Percentiles rank a stretch among this genome's conserved stretches.
Conservation (phyloP, 2,888 invertebrate genomes). For the Heliconius erato region DNA sequence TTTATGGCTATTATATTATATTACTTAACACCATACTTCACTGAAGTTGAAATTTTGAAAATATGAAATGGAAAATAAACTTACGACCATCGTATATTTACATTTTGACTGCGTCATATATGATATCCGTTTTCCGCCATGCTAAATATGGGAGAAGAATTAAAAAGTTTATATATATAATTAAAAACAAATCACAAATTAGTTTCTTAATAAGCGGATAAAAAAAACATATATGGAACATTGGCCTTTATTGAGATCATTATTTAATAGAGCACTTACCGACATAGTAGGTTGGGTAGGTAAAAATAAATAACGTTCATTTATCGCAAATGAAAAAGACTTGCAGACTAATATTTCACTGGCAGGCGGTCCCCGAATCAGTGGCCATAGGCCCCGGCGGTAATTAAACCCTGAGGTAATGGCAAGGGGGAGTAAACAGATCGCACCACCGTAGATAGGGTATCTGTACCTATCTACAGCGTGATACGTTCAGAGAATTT, state of each 20-base stretch:
- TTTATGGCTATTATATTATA: too few species aligned
- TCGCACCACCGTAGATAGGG: conserved; percentile 46
- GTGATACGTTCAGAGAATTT: conserved; percentile 29
- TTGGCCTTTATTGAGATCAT: conserved; percentile 5
- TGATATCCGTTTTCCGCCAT: not conserved
- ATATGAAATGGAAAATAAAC: not conserved
- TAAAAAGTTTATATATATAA: not conserved
- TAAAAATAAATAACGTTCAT: conserved; percentile 21
- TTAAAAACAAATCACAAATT: not conserved
- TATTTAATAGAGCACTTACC: conserved; percentile 15
- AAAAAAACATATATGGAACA: conserved; percentile 13
- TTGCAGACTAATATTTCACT: conserved; percentile 55
- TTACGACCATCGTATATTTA: not conserved
- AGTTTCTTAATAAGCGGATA: not conserved
- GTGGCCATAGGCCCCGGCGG: conserved; percentile 47
- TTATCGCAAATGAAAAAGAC: conserved; percentile 40
- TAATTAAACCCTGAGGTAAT: conserved; percentile 54
- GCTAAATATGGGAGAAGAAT: not conserved
- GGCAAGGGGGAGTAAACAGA: conserved; percentile 49
- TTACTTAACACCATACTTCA: not conserved
- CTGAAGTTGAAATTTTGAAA: too few species aligned
- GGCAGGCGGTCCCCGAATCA: conserved; percentile 49
- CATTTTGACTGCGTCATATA: too few species aligned
- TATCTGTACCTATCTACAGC: not conserved
- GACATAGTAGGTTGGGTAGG: conserved; percentile 9